These are phyloP conservation scores for Morus bassanus DNA, from an alignment of 2,797 vertebrate genomes.

Conservation along the genomic window DNA sequence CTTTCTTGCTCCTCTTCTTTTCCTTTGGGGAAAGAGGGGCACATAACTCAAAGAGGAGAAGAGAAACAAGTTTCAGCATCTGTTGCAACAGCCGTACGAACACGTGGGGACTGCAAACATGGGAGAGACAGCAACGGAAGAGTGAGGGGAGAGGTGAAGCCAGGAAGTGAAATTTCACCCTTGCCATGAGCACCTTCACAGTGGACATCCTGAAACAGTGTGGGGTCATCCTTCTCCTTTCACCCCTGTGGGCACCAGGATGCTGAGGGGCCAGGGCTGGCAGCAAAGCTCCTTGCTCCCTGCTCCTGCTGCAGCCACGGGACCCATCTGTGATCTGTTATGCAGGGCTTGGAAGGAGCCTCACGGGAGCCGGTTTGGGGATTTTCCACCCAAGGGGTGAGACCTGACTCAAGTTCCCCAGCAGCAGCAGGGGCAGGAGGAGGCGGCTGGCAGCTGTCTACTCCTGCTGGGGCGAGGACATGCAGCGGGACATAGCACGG, in stretches of 20 bases:
- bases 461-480: neutral
- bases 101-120: neutral
- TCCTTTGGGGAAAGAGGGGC: neutral
- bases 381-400: neutral
- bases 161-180: neutral
- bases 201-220: neutral
- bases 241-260: neutral
- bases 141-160: neutral
- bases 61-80: neutral
- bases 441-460: neutral
- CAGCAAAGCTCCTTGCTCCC: neutral
- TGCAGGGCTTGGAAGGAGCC: neutral
- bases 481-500: neutral
- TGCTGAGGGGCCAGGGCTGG: neutral
- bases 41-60: neutral
- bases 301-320: rapidly evolving
- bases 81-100: neutral
- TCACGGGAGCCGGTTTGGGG: rapidly evolving
- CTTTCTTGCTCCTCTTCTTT: neutral
- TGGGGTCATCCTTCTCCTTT: neutral
- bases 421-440: neutral
- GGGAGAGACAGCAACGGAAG: neutral
- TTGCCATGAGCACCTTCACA: neutral
- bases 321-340: neutral
- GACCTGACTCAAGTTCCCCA: neutral